These are phyloP conservation scores for Marmota monax DNA, from an alignment of 2,113 vertebrate species.

Conservation along the genomic window DNA sequence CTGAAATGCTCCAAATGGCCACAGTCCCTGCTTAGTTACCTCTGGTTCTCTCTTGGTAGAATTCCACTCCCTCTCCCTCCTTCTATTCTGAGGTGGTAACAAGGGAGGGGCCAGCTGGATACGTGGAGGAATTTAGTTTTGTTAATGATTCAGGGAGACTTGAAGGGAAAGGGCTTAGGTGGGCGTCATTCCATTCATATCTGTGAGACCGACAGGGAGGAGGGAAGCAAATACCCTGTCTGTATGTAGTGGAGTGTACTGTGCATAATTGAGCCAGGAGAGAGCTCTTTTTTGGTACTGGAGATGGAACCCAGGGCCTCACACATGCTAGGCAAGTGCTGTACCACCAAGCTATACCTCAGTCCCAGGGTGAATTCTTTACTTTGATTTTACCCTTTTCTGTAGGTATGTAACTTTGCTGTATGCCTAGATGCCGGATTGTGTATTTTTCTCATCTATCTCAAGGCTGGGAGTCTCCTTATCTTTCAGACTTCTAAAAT, in stretches of 20 bases:
- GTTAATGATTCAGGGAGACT: conserved; percentile 23
- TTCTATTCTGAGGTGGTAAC: not conserved
- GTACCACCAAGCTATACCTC: too few relatives aligned
- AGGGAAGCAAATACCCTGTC: not conserved
- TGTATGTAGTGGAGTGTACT: not conserved
- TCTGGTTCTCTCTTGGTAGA: not conserved
- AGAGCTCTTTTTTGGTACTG: too few relatives aligned
- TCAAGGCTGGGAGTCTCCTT: not conserved
- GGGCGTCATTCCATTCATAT: not conserved
- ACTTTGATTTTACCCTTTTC: not conserved
- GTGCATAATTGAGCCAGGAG: not conserved
- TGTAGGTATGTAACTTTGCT: not conserved
- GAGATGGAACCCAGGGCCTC: too few relatives aligned
- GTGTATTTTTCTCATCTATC: not conserved
- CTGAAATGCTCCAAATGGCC: conserved; percentile 25
- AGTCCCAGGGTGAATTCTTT: not conserved
- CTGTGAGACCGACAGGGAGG: not conserved
- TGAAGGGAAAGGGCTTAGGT: not conserved
- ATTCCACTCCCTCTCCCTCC: not conserved
- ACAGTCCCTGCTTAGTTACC: not conserved
- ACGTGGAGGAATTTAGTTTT: not conserved
- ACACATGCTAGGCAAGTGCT: too few relatives aligned
- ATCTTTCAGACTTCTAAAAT: not conserved
- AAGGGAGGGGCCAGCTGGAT: not conserved
- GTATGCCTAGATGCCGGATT: not conserved